phyloP scores from a whole-genome alignment of 2,113 vertebrate species.

The Nyctereutes procyonoides region DNA sequence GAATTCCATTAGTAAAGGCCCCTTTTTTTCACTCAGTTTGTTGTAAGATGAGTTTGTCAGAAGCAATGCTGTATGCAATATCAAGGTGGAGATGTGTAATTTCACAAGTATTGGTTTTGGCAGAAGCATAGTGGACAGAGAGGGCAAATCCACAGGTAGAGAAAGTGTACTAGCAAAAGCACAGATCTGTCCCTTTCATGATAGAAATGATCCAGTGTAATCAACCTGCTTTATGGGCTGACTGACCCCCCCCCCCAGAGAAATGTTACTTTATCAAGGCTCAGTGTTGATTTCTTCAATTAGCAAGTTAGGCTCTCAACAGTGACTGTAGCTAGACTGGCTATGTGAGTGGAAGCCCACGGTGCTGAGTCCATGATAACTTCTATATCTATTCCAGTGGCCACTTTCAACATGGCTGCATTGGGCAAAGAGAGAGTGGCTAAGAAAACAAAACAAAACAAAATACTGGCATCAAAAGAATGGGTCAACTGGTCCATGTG shows the following conservation, averaged over 20 bases:
- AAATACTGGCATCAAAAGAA: neutral
- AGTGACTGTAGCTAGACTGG: neutral
- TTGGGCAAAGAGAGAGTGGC: neutral
- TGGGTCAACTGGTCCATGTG: neutral
- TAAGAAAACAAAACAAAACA: neutral
- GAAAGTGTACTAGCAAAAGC: neutral
- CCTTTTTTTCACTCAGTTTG: neutral
- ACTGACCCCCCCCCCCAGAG: fast-evolving
- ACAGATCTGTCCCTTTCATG: neutral
- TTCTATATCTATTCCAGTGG: neutral
- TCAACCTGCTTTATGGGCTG: neutral
- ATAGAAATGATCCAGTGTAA: neutral
- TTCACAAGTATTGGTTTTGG: neutral
- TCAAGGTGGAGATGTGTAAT: neutral
- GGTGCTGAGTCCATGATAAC: neutral
- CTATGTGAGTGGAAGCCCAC: neutral
- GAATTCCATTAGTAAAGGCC: neutral
- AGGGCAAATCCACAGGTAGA: neutral
- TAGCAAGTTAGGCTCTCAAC: neutral
- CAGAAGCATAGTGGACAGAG: too few species aligned
- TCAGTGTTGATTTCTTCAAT: neutral
- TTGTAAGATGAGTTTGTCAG: neutral
- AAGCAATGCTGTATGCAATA: neutral
- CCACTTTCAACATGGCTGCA: neutral
- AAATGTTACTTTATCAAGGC: neutral